Conservation (phyloP, 2,113 vertebrate species). For the Myanophis thanlyinensis region DNA sequence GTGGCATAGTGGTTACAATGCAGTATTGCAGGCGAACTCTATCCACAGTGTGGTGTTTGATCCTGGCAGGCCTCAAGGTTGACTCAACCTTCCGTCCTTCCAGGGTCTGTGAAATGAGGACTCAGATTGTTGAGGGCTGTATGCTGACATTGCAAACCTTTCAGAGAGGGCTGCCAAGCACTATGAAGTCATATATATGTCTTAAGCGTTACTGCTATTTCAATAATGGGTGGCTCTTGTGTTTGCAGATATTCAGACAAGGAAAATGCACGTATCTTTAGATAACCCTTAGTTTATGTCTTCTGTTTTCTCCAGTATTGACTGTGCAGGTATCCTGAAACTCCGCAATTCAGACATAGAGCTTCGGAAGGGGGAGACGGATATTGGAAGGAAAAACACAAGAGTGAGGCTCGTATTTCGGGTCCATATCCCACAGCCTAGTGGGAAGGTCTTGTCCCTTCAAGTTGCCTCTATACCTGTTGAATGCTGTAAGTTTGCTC, state of each 20-base stretch:
- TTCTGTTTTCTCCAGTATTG: constrained; percentile 77
- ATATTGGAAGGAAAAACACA: constrained; percentile 98
- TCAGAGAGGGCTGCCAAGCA: too few relatives aligned
- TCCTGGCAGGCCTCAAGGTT: too few relatives aligned
- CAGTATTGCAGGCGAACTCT: too few relatives aligned
- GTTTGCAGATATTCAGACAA: neutral
- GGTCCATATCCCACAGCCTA: constrained; percentile 94
- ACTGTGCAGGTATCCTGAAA: constrained; percentile 97
- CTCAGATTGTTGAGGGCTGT: too few relatives aligned
- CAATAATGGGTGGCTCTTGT: neutral
- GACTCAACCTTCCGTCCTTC: too few relatives aligned
- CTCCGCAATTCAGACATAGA: constrained; percentile 98
- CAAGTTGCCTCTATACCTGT: constrained; percentile 95
- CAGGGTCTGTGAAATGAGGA: too few relatives aligned
- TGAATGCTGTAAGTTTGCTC: constrained; percentile 91
- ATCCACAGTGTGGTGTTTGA: too few relatives aligned
- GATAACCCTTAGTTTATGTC: constrained; percentile 19
- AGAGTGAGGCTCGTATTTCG: constrained; percentile 95
- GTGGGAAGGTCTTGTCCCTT: constrained; percentile 92
- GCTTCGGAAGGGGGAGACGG: constrained; percentile 97
- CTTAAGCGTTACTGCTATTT: neutral
- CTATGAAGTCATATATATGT: too few relatives aligned
- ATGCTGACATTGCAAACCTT: too few relatives aligned
- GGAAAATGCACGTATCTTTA: neutral
- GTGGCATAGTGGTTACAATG: too few relatives aligned